Evolutionary conservation across 1,140 invertebrate species (phyloP), one percentile per base, ranked within the genome.

Genomic region (Heliconius hermathena): DNA sequence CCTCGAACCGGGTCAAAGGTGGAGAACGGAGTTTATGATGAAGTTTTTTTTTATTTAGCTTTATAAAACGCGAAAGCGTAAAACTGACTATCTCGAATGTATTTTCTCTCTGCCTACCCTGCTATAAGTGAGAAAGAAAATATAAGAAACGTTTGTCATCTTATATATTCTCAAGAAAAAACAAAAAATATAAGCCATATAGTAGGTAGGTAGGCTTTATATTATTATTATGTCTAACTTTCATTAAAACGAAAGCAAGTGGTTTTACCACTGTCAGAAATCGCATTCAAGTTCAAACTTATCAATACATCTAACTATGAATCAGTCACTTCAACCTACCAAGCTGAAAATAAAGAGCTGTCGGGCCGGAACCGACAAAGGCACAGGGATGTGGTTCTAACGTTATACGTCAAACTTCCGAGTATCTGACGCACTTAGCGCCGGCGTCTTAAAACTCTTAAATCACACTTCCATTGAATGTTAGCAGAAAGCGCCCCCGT

Each of bases 371-470:
- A 36, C 29, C 74, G 71, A 57, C 33, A 78, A 74, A 41, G 36
- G 52, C 26, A 74, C 38, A 33, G 74, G 74, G 74, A 76, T 66
- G 74, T 70, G 26, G 38, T 20, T 22, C 26, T 60, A 46, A 49
- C 74, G 74, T 29, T n/a, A 70, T 9, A 29, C 46, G 22, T 46
- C 76, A 18, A 49, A 33, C 33, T 78, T 74, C 72, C 71, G 36
- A 78, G 72, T 78, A 66, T 22, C n/a, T 74, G 77, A 78, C 76
- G 76, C 76, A 78, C 71, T 36, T 57, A 78, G 76, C 76, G 76
- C 76, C 76, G 76, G 76, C 71, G 76, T 75, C 49, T 74, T 46
- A 20, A 33, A 22, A 22, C 76, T 46, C 26, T 29, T 29, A 13
- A 57, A 66, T 29, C 8, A 29, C 60, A 66, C 26, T 29, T 66